These are phyloP conservation scores for Dryoscopus gambensis DNA, from an alignment of 2,113 vertebrate genomes.

Conservation along the genomic window DNA sequence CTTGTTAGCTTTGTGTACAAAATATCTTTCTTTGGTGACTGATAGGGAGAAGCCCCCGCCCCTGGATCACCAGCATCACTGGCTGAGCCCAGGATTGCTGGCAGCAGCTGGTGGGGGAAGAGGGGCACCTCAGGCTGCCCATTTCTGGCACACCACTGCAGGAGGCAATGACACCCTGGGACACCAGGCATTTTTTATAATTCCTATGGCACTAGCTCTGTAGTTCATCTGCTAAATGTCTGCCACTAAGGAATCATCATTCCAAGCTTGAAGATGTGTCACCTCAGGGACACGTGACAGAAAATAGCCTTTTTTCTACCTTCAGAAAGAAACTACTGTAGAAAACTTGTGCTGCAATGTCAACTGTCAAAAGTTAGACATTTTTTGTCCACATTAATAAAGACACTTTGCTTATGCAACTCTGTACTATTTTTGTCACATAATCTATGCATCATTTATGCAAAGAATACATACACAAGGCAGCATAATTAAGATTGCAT, in stretches of 20 bases:
- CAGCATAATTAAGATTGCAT: constrained; percentile 8
- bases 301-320: background rate
- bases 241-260: background rate
- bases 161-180: background rate
- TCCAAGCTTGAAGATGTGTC: background rate
- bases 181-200: background rate
- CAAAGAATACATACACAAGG: background rate
- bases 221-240: background rate
- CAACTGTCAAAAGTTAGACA: background rate
- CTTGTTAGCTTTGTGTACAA: background rate
- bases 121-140: background rate
- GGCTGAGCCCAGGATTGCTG: background rate
- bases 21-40: background rate
- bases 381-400: background rate
- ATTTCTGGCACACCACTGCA: background rate
- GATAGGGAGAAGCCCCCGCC: background rate
- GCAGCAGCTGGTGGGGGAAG: background rate
- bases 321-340: background rate
- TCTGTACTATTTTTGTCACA: background rate
- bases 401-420: background rate
- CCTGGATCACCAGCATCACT: background rate
- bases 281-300: background rate
- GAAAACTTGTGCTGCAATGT: background rate
- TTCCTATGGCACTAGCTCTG: background rate
- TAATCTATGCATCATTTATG: constrained; percentile 23